A percentile compares a stretch with the other conserved stretches of the same genome.
Evolutionary conservation across 1,140 invertebrate genomes (phyloP).

Genomic region (Neotoxoptera formosana): DNA sequence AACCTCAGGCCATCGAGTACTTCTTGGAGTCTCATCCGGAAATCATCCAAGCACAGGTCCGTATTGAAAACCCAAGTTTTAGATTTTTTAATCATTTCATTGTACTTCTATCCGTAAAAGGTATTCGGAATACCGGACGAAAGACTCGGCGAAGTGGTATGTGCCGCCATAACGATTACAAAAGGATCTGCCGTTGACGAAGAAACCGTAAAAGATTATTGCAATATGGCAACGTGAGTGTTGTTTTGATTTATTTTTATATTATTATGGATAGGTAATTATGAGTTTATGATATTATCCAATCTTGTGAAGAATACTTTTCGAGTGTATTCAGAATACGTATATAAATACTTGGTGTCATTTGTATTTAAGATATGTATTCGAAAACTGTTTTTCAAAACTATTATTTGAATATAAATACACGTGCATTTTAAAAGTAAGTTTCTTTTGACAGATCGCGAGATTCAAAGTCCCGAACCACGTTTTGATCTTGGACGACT

Average conservation of each 20-base stretch:
- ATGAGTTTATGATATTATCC: too few relatives aligned
- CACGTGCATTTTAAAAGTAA: too few relatives aligned
- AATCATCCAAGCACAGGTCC: slow-evolving; percentile 78
- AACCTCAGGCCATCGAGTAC: slow-evolving; percentile 87
- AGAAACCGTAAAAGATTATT: slow-evolving; percentile 73
- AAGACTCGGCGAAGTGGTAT: slow-evolving; percentile 85
- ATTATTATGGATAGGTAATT: too few relatives aligned
- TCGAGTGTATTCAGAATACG: too few relatives aligned
- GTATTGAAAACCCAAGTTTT: neutral
- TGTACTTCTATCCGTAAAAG: slow-evolving; percentile 61
- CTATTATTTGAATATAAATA: too few relatives aligned
- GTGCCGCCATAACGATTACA: slow-evolving; percentile 76
- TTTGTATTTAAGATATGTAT: too few relatives aligned
- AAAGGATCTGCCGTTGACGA: slow-evolving; percentile 65
- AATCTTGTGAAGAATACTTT: too few relatives aligned
- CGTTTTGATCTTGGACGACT: slow-evolving; percentile 74
- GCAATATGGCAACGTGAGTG: slow-evolving; percentile 74
- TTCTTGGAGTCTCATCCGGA: slow-evolving; percentile 79
- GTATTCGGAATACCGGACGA: slow-evolving; percentile 81
- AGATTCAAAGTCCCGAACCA: slow-evolving; percentile 85
- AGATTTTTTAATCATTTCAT: neutral
- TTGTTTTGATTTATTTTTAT: neutral
- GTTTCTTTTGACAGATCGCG: slow-evolving; percentile 69
- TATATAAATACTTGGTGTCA: too few relatives aligned
- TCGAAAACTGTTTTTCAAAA: too few relatives aligned